phyloP scores from a whole-genome alignment of 2,888 invertebrate species.

The Heteromurus nitidus region DNA sequence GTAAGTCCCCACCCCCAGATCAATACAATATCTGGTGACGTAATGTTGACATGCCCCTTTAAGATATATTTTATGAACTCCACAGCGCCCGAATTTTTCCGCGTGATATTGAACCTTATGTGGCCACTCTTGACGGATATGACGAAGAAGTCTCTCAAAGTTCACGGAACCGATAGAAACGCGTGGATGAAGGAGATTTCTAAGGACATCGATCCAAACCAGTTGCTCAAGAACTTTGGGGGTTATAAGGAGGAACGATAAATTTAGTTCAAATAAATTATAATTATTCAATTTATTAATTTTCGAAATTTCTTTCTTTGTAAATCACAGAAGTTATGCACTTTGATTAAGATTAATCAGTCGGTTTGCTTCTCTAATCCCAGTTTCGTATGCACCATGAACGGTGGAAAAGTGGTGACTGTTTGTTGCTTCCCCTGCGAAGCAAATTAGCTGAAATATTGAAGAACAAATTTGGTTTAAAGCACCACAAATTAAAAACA shows the following conservation, averaged over 20 bases:
- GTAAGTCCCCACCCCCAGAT: too few species aligned
- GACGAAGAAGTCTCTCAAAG: slow-evolving; percentile 32
- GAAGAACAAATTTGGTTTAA: background rate
- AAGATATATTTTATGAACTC: too few species aligned
- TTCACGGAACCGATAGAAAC: slow-evolving; percentile 24
- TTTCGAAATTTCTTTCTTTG: too few species aligned
- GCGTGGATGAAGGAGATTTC: slow-evolving; percentile 27
- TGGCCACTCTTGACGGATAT: slow-evolving; percentile 31
- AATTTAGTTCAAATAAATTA: too few species aligned
- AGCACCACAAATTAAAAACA: background rate
- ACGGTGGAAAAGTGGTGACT: slow-evolving; percentile 77
- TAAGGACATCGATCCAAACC: slow-evolving; percentile 14
- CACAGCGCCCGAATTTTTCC: slow-evolving; percentile 48
- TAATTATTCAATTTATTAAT: too few species aligned
- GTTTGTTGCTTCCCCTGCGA: slow-evolving; percentile 76
- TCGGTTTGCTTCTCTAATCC: slow-evolving; percentile 84
- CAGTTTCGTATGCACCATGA: slow-evolving; percentile 85
- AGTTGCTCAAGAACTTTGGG: slow-evolving; percentile 30
- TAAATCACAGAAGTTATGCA: too few species aligned
- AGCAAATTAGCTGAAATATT: slow-evolving; percentile 73
- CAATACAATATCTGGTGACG: background rate
- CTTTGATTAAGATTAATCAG: slow-evolving; percentile 74
- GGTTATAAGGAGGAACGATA: too few species aligned
- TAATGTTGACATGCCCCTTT: background rate
- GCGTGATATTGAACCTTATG: slow-evolving; percentile 17